Percentiles rank a stretch among this genome's conserved stretches.
phyloP scores from a whole-genome alignment of 1,140 invertebrate species.

The Cydia splendana region DNA sequence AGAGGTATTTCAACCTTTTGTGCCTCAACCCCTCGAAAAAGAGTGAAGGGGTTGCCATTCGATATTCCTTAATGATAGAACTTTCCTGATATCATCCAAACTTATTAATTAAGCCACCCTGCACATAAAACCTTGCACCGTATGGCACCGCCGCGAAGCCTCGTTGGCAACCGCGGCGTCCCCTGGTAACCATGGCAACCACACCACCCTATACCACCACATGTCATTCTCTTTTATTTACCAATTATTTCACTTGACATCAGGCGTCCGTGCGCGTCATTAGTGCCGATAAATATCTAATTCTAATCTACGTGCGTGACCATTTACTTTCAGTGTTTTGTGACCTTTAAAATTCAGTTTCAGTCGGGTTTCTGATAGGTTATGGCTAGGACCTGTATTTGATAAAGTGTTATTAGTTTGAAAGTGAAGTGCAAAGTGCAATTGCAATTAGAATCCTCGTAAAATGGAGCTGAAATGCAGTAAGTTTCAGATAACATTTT shows the following conservation, averaged over 20 bases:
- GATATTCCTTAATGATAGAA: not conserved
- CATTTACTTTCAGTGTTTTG: slow-evolving; percentile 8
- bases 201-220: slow-evolving; percentile 34
- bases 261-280: slow-evolving; percentile 36
- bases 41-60: not conserved
- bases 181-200: slow-evolving; percentile 41
- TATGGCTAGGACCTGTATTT: slow-evolving; percentile 16
- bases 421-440: slow-evolving; percentile 6
- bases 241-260: slow-evolving; percentile 45
- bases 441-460: not conserved
- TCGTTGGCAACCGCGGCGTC: slow-evolving; percentile 40
- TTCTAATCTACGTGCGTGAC: slow-evolving; percentile 11
- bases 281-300: slow-evolving; percentile 24
- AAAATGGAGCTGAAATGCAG: slow-evolving; percentile 39
- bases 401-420: not conserved
- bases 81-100: slow-evolving; percentile 24
- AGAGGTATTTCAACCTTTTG: not conserved
- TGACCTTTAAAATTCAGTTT: slow-evolving; percentile 24
- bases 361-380: slow-evolving; percentile 15
- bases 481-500: slow-evolving; percentile 30
- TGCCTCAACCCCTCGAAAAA: not conserved
- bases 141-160: slow-evolving; percentile 40
- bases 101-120: slow-evolving; percentile 36
- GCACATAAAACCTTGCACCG: slow-evolving; percentile 45
- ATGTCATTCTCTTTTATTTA: slow-evolving; percentile 51